Evolutionary conservation across 2,113 vertebrate species (phyloP).

Genomic region (Chlamydotis undulata): DNA sequence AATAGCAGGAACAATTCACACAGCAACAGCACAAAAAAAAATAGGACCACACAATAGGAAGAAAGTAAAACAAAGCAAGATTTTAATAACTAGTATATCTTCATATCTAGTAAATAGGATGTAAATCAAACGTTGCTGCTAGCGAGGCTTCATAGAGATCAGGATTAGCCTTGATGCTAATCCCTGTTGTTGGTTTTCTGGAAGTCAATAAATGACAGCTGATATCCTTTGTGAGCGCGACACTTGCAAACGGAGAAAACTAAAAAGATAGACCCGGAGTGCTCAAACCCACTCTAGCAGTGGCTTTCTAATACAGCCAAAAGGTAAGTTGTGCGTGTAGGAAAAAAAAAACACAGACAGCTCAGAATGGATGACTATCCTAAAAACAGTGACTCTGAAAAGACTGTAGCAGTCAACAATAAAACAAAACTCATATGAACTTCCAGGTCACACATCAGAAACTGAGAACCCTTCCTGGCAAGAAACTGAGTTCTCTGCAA

Average conservation of each 20-base stretch:
- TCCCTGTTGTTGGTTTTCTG: neutral
- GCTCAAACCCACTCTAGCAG: neutral
- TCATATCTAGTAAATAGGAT: neutral
- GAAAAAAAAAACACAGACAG: neutral
- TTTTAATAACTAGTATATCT: neutral
- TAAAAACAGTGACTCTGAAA: neutral
- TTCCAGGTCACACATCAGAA: neutral
- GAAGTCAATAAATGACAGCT: conserved; percentile 5
- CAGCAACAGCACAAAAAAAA: conserved; percentile 4
- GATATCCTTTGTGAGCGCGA: neutral
- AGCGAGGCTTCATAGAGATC: neutral
- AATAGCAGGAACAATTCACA: conserved; percentile 34
- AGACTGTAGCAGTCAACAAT: neutral
- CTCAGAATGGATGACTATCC: neutral
- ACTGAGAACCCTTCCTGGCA: neutral
- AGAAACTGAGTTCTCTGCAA: neutral
- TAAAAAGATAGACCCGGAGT: neutral
- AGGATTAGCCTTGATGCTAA: conserved; percentile 21
- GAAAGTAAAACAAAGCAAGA: neutral
- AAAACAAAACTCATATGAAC: neutral
- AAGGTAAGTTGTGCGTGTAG: neutral
- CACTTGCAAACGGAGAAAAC: neutral
- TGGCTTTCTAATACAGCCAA: neutral
- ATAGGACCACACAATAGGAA: neutral
- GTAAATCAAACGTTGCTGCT: neutral